These are phyloP conservation scores for Epizoanthus fatuus DNA, from an alignment of 92 coral and sea anemone species.

Conservation along the genomic window DNA sequence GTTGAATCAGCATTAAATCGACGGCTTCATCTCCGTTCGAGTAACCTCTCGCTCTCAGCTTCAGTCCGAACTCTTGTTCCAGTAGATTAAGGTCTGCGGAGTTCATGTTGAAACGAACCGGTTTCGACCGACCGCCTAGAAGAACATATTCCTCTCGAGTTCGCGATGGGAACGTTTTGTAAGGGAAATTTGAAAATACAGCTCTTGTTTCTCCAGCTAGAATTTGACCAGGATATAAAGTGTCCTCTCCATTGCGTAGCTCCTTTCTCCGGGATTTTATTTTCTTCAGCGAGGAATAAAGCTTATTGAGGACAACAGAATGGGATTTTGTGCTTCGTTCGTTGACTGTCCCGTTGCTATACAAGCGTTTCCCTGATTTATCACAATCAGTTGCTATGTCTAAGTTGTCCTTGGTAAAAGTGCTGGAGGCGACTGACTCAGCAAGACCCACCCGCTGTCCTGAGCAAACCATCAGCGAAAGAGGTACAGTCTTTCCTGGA, in stretches of 20 bases:
- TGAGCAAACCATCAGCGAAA: conserved; percentile 65
- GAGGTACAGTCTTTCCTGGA: conserved; percentile 19
- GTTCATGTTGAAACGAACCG: conserved; percentile 81
- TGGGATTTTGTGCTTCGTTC: conserved; percentile 46
- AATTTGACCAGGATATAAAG: not conserved
- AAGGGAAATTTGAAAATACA: conserved; percentile 48
- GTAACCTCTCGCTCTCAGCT: conserved; percentile 68
- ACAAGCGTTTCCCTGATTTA: conserved; percentile 10
- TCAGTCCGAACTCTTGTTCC: conserved; percentile 82
- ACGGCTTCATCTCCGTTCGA: conserved; percentile 70
- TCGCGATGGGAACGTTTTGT: conserved; percentile 39
- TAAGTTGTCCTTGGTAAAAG: not conserved
- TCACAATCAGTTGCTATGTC: conserved; percentile 30
- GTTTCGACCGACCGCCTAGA: conserved; percentile 88
- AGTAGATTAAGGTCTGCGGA: conserved; percentile 72
- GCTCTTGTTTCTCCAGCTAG: conserved; percentile 54
- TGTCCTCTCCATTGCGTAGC: not conserved
- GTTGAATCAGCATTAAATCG: conserved; percentile 67
- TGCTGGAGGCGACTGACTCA: conserved; percentile 23
- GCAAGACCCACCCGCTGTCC: conserved; percentile 66
- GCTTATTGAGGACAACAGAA: conserved; percentile 77
- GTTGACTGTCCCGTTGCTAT: conserved; percentile 58
- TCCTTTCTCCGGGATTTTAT: conserved; percentile 77
- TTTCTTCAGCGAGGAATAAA: conserved; percentile 81
- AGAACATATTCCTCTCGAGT: conserved; percentile 77